Evolutionary conservation across 37 sponge, comb jelly and placozoan species (phyloP), one percentile per base, ranked within the genome.

Genomic region (Beroe ovata): DNA sequence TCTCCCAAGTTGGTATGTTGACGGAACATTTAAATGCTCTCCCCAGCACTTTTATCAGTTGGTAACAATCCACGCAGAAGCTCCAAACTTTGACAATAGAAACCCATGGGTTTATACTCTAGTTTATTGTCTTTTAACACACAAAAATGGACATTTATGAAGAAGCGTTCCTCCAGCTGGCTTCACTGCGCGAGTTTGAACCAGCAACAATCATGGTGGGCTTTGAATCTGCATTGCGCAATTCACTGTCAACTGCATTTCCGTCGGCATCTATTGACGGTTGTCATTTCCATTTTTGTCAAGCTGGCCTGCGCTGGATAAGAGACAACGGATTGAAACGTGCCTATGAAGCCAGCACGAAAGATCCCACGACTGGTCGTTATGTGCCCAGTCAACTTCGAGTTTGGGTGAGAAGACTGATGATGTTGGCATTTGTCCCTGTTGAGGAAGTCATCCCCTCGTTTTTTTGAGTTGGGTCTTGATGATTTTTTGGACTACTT

Each of bases 241-340:
- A 62, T 23, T 14, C 63, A 26, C 23, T 62, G 22, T 25, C 23
- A 23, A 25, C 63, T 20, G 63, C 29, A 62, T 62, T 26, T 25
- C 63, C 63, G 23, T 6, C 23, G 23, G 23, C 63, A 4, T 25
- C 28, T 25, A 62, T 62, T 25, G 28, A 62, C 4, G 63, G 63
- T 25, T 62, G 63, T 23, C 63, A 62, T 62, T 62, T 62, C 21
- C 63, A 62, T 62, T 62, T 26, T 62, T 62, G 63, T 62, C 63
- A 62, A 25, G 63, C 63, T 47, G 54, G 6, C 11, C 54, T 47
- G 11, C 54, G 54, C 54, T 47, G 54, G 54, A 47, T 47, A 47
- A 47, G 54, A 47, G 54, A 47, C 54, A 47, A 47, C 11, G 54
- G 54, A 47, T 11, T 47, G 6, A 47, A 47, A 11, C 54, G 54